Base-by-base conservation (phyloP, 2,888 invertebrate genomes). In the Drosophila heteroneura region DNA sequence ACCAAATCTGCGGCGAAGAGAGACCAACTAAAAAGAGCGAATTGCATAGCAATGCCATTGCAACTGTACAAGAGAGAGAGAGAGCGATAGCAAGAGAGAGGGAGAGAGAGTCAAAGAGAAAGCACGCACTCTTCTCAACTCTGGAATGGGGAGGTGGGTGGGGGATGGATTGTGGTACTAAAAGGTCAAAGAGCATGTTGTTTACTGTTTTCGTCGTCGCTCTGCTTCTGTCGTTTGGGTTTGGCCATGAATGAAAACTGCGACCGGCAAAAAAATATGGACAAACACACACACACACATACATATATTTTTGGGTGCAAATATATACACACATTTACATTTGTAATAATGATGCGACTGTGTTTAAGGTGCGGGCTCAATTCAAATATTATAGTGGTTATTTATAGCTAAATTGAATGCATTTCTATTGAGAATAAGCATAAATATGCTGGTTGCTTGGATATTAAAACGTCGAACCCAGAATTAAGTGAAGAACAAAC, bases 101-200 rank as follows among this genome's bases (percentile, higher is more conserved):
- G 64, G 28, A 19, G 41, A 47, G 16, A 53, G n/a, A 39, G 26
- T 33, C 26, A 39, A 28, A 28, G 58, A 60, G 73, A 68, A 84
- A 71, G 67, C 37, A 47, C 57, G 37, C 61, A 30, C 53, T 54
- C 62, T 57, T 41, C 28, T n/a, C 49, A 41, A n/a, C n/a, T 16
- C 41, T 19, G 56, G 58, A 26, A 22, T 22, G 12, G 22, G 12
- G 22, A 12, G 22, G 59, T n/a, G 57, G 66, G 35, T 7, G 39
- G 5, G 37, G 56, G n/a, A 16, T 32, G 32, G 3, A 12, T 19
- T 52, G 32, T 19, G 59, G 56, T 37, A 52, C 65, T 19, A 33
- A 84, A 85, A 85, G 85, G 85, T 85, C 88, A 85, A 75, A 85
- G 88, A 89, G 85, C 76, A 82, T 58, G 68, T 75, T 85, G 90